Base-by-base conservation (phyloP, 2,797 vertebrate species). In the Enteromius viviparus region DNA sequence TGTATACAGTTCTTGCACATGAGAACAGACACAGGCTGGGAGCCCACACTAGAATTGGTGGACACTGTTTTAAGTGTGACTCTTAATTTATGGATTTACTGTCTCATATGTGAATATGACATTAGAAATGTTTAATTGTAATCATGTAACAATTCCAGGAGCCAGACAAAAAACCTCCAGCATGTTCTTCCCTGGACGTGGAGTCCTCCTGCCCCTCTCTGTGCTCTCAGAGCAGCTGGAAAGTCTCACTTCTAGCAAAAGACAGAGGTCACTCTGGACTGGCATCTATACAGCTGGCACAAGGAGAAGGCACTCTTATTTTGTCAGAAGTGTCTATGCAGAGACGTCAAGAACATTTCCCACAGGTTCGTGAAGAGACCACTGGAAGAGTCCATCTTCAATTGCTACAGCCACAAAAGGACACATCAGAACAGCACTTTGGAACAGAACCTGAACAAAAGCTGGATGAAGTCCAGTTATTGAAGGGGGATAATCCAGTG, bases 261-360 rank as follows among this genome's bases (percentile, higher is more conserved):
- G 94, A 95, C 89, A 89, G 86, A 29, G 94, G 94, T 29, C 92
- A 90, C 79, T 93, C 94, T 23, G 93, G 94, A 72, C 90, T 95
- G 1, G 91, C 93, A 47, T 89, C 87, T n/a, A 81, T 95, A 49
- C 92, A 94, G 86, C 88, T 95, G 3, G 86, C 87, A 66, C 82
- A 75, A 34, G 94, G 94, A 29, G 87, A 90, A 12, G 94, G 94
- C 6, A 42, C 68, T 74, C 88, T 95, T 66, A 91, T 88, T 51
- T 69, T 94, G 23, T 89, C 91, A 76, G 84, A 78, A 72, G 89
- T 32, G 79, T 37, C 53, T 40, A 68, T 15, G 3, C n/a, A 23
- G 78, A 32, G 37, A 68, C 7, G 2, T 53, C 78, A 29, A 19
- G 42, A 47, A 74, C 29, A 76, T 87, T 58, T 68, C 86, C 82